phyloP scores from a whole-genome alignment of 2,797 vertebrate species.

The Periophthalmus magnuspinnatus region DNA sequence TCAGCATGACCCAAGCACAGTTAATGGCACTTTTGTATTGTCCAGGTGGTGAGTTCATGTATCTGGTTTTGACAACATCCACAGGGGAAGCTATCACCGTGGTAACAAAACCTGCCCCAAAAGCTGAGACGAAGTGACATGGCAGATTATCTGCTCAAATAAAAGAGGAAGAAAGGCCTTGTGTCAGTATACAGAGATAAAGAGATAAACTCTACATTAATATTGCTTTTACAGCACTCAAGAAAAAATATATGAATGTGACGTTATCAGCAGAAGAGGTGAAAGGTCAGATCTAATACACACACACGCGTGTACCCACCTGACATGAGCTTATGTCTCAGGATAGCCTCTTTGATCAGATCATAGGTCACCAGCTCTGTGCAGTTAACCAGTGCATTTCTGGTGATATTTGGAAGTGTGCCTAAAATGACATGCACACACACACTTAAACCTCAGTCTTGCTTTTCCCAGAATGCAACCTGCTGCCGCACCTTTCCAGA shows the following conservation, averaged over 20 bases:
- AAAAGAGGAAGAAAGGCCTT: neutral
- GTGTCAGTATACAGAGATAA: constrained; percentile 11
- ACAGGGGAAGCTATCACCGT: constrained; percentile 87
- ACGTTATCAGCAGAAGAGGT: constrained; percentile 50
- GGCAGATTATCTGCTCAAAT: constrained; percentile 77
- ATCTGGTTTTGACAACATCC: constrained; percentile 89
- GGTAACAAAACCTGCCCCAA: constrained; percentile 86
- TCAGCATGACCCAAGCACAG: constrained; percentile 84
- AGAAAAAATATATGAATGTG: neutral
- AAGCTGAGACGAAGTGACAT: constrained; percentile 86
- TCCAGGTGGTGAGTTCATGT: constrained; percentile 87
- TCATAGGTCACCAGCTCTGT: constrained; percentile 89
- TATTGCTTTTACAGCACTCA: no score
- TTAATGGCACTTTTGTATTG: constrained; percentile 82
- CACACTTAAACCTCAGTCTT: neutral
- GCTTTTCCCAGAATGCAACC: neutral
- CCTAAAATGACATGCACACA: constrained; percentile 62
- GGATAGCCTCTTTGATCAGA: constrained; percentile 85
- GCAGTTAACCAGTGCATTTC: constrained; percentile 87
- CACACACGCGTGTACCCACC: constrained; percentile 64
- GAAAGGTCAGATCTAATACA: neutral
- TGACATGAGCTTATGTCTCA: constrained; percentile 80
- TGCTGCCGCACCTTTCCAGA: constrained; percentile 85
- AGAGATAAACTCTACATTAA: no score
- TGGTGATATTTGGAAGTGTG: constrained; percentile 86